Base-by-base conservation (phyloP, 1,140 invertebrate species). In the Aphelenchoides avenae region DNA sequence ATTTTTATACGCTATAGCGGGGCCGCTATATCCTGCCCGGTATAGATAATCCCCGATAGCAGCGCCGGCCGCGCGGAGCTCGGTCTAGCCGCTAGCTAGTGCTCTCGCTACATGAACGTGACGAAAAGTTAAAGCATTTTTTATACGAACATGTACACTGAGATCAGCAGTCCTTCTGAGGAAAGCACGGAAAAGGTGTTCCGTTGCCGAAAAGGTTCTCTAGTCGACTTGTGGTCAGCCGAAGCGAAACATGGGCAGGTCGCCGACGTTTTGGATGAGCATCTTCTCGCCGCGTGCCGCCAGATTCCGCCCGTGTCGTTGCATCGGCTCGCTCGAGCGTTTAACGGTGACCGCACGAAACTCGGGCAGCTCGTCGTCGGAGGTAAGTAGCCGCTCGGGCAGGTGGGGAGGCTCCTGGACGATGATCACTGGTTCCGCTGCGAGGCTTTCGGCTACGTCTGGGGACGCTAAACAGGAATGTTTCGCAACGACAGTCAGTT, bases 161-260 rank as follows among this genome's bases (percentile, higher is more conserved):
- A 41, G 3, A 22, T 18, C 39, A 4, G 39, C 7, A 7, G 20
- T 41, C 26, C n/a, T n/a, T 36, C 34, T 24, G 20, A 41, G 39
- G 18, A 18, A 26, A 41, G 27, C 26, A 18, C 26, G 3, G 11
- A 36, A 36, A 41, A 41, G 4, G 4, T 41, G 20, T 41, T 3
- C 4, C 20, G 20, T 41, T 41, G 7, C 7, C 26, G n/a, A n/a
- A n/a, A n/a, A 4, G 20, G 20, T 41, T 41, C 26, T 41, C 3
- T 22, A 41, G 7, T n/a, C 34, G 11, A 13, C 11, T 3, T 41
- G 20, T 3, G 7, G 27, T 22, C 3, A 41, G 27, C 20, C n/a
- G 5, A 18, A 46, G 26, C 43, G 43, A 46, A 46, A 46, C 43
- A 46, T 46, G 27, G 43, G 43, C 15, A 46, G 24, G 24, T 46